Percentiles rank a stretch among this genome's conserved stretches.
phyloP scores from a whole-genome alignment of 2,797 vertebrate species.

The Melanotaenia pygmaea region DNA sequence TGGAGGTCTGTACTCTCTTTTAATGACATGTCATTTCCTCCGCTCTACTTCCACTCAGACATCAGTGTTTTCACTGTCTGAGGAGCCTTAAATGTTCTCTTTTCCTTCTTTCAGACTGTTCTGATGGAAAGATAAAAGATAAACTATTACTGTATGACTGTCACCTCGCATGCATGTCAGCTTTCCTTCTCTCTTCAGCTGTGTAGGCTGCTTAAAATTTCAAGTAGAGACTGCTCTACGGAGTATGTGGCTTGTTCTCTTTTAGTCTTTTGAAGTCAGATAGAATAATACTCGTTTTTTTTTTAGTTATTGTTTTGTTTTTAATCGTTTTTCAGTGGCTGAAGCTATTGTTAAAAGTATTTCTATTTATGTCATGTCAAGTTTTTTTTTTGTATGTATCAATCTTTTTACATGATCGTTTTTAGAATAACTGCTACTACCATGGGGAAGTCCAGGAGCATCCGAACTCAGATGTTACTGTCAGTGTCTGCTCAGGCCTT shows the following conservation, averaged over 20 bases:
- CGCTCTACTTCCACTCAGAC: constrained; percentile 30
- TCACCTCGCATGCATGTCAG: constrained; percentile 43
- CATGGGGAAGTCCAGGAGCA: constrained; percentile 74
- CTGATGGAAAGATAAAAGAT: constrained; percentile 46
- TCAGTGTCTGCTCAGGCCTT: constrained; percentile 78
- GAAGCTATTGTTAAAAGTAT: constrained; percentile 15
- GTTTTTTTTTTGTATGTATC: not conserved
- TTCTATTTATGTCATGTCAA: constrained; percentile 6
- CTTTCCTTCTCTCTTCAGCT: constrained; percentile 20
- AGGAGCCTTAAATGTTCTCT: constrained; percentile 35
- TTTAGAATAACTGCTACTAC: constrained; percentile 81
- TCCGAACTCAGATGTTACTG: constrained; percentile 74
- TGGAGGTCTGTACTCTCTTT: constrained; percentile 46
- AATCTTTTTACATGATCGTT: constrained; percentile 3
- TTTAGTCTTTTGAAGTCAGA: constrained; percentile 39
- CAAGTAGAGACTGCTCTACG: constrained; percentile 6
- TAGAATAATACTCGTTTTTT: constrained; percentile 6
- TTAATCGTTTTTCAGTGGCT: not conserved
- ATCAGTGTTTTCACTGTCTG: constrained; percentile 37
- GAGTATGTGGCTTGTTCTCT: not conserved
- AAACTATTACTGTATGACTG: constrained; percentile 59
- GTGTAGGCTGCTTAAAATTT: constrained; percentile 37
- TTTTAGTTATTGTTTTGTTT: constrained; percentile 15
- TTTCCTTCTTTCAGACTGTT: constrained; percentile 19
- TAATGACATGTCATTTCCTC: constrained; percentile 40